Conservation (phyloP, 2,888 invertebrate genomes). For the Chrysolina haemoptera region DNA sequence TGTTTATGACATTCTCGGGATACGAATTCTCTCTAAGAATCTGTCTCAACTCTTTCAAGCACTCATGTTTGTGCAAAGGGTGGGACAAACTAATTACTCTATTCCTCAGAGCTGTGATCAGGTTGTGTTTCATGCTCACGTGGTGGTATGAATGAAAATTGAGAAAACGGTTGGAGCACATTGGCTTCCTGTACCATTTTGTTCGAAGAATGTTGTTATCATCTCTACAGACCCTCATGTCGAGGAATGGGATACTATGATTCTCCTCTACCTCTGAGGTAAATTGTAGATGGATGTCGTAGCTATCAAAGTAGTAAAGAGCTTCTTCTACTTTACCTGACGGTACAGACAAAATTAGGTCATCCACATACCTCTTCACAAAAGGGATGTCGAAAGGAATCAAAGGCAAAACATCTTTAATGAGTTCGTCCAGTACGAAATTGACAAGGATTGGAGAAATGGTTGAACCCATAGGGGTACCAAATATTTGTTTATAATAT, state of each 20-base stretch:
- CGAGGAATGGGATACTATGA: slow-evolving; percentile 3
- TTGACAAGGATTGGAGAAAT: not conserved
- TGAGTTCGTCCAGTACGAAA: not conserved
- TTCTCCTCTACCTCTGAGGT: not conserved
- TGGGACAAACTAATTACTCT: slow-evolving; percentile 11
- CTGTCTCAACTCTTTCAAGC: not conserved
- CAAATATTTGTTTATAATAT: slow-evolving; percentile 25
- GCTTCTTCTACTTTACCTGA: not conserved
- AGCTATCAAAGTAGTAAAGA: not conserved
- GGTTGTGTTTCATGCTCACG: not conserved
- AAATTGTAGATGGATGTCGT: not conserved
- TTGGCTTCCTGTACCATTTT: not conserved
- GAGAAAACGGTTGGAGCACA: not conserved
- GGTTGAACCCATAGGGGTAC: not conserved
- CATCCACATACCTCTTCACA: not conserved
- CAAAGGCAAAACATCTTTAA: not conserved
- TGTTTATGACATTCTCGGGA: not conserved
- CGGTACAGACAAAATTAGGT: not conserved
- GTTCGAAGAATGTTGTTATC: not conserved
- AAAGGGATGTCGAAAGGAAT: not conserved
- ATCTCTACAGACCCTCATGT: not conserved
- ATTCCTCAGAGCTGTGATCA: not conserved
- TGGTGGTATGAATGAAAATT: slow-evolving; percentile 7
- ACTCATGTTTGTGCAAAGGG: not conserved
- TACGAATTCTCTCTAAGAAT: slow-evolving; percentile 2